Evolutionary conservation across 2,888 invertebrate species (phyloP).

Genomic region (Subacronicta megacephala): DNA sequence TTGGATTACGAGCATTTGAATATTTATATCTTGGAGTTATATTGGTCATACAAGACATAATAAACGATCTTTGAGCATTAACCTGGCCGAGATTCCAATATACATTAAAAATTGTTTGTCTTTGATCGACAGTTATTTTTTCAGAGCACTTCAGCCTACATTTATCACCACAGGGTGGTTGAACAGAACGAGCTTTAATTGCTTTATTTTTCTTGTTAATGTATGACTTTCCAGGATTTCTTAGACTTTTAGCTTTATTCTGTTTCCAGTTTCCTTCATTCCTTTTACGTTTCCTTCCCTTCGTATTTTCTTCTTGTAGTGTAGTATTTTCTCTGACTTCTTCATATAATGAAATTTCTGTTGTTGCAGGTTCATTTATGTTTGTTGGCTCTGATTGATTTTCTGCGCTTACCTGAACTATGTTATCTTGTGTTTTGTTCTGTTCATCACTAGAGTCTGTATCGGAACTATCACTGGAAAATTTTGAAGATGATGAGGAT

Average conservation of each 20-base stretch:
- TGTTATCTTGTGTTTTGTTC: too few species aligned
- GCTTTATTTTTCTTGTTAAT: conserved; percentile 33
- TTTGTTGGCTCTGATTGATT: too few species aligned
- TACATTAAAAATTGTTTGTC: conserved; percentile 4
- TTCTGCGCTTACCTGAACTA: too few species aligned
- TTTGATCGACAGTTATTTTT: conserved; percentile 17
- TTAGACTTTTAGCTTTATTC: conserved; percentile 34
- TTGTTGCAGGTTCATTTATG: too few species aligned
- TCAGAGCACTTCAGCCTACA: conserved; percentile 30
- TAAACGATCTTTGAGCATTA: conserved; percentile 36
- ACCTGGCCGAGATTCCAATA: conserved; percentile 16
- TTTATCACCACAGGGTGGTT: conserved; percentile 37
- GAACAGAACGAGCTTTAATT: conserved; percentile 34
- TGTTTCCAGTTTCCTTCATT: conserved; percentile 35
- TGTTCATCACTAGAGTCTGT: too few species aligned
- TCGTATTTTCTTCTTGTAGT: too few species aligned
- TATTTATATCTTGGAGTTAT: conserved; percentile 31
- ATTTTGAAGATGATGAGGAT: too few species aligned
- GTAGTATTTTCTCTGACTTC: too few species aligned
- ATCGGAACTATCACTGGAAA: too few species aligned
- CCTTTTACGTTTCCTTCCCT: too few species aligned
- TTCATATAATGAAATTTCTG: too few species aligned
- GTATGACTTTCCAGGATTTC: conserved; percentile 36
- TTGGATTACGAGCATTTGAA: conserved; percentile 18
- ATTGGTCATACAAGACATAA: conserved; percentile 40